Percentiles rank a stretch among this genome's conserved stretches.
These are phyloP conservation scores for Mandrillus leucophaeus DNA, from an alignment of 2,113 vertebrate species.

Conservation along the genomic window DNA sequence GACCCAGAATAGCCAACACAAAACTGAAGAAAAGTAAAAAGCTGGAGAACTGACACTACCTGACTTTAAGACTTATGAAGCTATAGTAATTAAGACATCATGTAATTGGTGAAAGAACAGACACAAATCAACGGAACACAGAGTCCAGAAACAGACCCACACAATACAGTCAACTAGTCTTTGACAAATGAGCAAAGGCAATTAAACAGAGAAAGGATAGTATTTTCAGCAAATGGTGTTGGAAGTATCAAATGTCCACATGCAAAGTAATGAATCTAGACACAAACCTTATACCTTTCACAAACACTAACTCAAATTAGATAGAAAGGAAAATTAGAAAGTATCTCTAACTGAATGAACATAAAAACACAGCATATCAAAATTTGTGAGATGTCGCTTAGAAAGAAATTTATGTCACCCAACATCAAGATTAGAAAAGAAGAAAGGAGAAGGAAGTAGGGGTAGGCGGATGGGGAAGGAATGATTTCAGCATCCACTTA, in stretches of 20 bases:
- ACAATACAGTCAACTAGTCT: too few species aligned
- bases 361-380: not conserved
- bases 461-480: too few species aligned
- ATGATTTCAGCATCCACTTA: not conserved
- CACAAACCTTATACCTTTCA: not conserved
- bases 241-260: too few species aligned
- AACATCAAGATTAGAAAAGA: not conserved
- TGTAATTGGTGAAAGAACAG: not conserved
- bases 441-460: not conserved
- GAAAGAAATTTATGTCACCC: not conserved
- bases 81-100: not conserved
- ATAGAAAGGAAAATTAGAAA: not conserved
- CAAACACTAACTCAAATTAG: not conserved
- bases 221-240: not conserved
- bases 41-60: not conserved
- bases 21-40: not conserved
- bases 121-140: not conserved
- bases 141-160: not conserved
- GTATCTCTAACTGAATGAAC: not conserved
- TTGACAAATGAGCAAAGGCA: not conserved
- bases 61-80: not conserved
- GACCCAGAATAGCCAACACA: not conserved
- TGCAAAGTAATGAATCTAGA: not conserved
- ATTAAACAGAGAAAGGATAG: too few species aligned
- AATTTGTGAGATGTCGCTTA: not conserved